Evolutionary conservation across 1,140 invertebrate genomes (phyloP).

Genomic region (Dinothrombium tinctorium): DNA sequence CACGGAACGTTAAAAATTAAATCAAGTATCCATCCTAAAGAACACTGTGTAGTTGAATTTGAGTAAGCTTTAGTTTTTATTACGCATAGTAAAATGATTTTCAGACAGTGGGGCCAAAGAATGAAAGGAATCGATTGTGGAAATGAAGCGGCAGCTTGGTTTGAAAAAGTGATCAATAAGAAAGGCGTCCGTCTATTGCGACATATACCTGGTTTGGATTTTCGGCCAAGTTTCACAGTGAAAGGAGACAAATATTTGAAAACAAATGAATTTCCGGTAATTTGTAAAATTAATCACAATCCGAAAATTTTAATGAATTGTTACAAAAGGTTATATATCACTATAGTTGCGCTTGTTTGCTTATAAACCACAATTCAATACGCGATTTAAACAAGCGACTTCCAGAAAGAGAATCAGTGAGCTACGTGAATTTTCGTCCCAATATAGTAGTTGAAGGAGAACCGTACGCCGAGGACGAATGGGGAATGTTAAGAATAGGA

Average conservation of each 20-base stretch:
- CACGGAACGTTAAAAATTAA: background rate
- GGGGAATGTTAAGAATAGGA: slow-evolving; percentile 17
- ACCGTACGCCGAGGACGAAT: slow-evolving; percentile 17
- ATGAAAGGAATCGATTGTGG: slow-evolving; percentile 10
- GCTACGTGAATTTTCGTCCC: slow-evolving; percentile 17
- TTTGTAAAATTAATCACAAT: background rate
- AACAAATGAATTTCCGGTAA: background rate
- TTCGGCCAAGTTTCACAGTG: background rate
- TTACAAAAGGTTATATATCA: slow-evolving; percentile 4
- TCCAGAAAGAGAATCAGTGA: slow-evolving; percentile 9
- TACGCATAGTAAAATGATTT: too few species aligned
- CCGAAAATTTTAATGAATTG: background rate
- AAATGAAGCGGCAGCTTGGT: slow-evolving; percentile 2
- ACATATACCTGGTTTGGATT: background rate
- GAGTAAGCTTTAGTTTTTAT: too few species aligned
- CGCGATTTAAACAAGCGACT: slow-evolving; percentile 19
- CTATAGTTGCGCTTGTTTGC: slow-evolving; percentile 9
- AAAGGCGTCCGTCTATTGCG: background rate
- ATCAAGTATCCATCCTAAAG: background rate
- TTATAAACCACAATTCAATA: slow-evolving; percentile 19
- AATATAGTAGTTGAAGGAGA: slow-evolving; percentile 16
- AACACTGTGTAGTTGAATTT: background rate
- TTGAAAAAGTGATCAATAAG: slow-evolving; percentile 1
- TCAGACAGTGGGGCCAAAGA: background rate
- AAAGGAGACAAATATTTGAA: background rate